Conservation (phyloP, 2,113 vertebrate genomes). For the Scomber colias region DNA sequence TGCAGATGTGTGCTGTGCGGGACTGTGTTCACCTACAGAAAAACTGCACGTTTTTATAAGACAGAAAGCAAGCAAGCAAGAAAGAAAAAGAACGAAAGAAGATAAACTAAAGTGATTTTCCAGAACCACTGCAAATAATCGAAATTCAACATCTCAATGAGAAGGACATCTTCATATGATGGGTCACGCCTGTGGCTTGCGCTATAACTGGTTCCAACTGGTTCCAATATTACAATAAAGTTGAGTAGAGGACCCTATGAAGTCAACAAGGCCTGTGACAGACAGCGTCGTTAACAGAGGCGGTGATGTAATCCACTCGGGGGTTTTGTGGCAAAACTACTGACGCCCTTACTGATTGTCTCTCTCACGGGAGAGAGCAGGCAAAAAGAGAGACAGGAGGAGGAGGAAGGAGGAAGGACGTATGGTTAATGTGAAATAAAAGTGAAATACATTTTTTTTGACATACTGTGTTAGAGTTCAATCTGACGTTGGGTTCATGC, state of each 20-base stretch:
- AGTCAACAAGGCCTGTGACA: constrained; percentile 70
- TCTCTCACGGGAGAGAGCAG: constrained; percentile 50
- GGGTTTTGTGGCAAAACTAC: constrained; percentile 72
- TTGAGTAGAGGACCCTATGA: constrained; percentile 54
- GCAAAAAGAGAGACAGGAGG: constrained; percentile 21
- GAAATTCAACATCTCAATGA: constrained; percentile 28
- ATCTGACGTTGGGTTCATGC: constrained; percentile 13
- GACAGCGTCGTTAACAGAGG: constrained; percentile 62
- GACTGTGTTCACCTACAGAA: constrained; percentile 37
- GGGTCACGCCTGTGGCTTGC: constrained; percentile 37
- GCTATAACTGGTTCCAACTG: constrained; percentile 53
- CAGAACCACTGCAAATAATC: constrained; percentile 31
- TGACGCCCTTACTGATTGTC: constrained; percentile 71
- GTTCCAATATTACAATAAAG: constrained; percentile 59
- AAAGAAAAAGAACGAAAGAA: constrained; percentile 1
- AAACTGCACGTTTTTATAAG: constrained; percentile 19
- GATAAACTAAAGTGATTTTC: neutral
- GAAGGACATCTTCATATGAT: constrained; percentile 7
- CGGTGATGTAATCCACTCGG: constrained; percentile 76
- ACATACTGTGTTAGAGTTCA: constrained; percentile 32
- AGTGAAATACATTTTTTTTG: constrained; percentile 19
- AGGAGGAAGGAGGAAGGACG: constrained; percentile 11
- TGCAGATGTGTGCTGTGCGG: constrained; percentile 61
- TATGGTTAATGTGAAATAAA: constrained; percentile 55
- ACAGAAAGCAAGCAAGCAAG: constrained; percentile 8